These are phyloP conservation scores for Eulacestoma nigropectus DNA, from an alignment of 2,113 vertebrate genomes.

Conservation along the genomic window DNA sequence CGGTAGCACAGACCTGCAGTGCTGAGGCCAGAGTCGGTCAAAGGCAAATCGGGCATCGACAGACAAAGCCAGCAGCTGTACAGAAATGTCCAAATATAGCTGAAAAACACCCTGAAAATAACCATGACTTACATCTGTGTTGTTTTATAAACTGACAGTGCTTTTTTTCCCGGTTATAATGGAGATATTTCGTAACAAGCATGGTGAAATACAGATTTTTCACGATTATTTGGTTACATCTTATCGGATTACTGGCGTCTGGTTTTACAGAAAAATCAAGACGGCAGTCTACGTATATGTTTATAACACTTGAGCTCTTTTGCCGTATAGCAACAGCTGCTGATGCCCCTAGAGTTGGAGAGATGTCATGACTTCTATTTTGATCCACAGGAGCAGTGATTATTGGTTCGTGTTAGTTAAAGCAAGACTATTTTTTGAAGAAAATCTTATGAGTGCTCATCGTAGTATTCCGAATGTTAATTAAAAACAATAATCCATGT, in stretches of 20 bases:
- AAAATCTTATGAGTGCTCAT: neutral
- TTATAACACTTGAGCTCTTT: constrained; percentile 6
- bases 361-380: constrained; percentile 22
- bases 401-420: neutral
- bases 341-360: constrained; percentile 51
- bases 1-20: neutral
- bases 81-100: neutral
- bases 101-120: neutral
- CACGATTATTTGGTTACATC: neutral
- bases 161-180: neutral
- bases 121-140: neutral
- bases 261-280: constrained; percentile 10
- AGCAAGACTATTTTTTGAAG: neutral
- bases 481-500: neutral
- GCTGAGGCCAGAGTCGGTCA: neutral
- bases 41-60: neutral
- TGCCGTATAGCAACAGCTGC: constrained; percentile 39
- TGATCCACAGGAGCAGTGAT: neutral
- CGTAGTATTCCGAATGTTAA: neutral
- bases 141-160: neutral
- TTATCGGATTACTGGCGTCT: neutral
- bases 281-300: neutral
- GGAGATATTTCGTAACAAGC: neutral
- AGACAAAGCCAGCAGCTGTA: neutral
- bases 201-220: neutral